Percentiles rank a stretch among this genome's conserved stretches.
phyloP scores from a whole-genome alignment of 2,113 vertebrate genomes.

The Acrocephalus arundinaceus region DNA sequence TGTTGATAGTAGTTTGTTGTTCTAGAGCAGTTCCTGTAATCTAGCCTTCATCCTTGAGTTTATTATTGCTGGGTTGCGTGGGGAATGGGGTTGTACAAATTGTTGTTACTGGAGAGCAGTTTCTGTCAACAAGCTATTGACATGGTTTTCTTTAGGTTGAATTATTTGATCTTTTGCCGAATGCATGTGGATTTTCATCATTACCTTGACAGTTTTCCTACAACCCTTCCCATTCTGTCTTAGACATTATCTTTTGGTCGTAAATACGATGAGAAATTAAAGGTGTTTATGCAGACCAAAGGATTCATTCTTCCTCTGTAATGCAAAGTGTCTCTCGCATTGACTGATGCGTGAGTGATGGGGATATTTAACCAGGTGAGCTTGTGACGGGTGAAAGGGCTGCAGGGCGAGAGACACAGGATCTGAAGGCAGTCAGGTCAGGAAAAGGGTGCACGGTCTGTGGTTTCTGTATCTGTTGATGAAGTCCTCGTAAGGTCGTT shows the following conservation, averaged over 20 bases:
- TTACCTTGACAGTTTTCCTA: not conserved
- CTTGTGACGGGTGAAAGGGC: not conserved
- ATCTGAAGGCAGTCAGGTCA: not conserved
- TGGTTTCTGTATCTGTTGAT: not conserved
- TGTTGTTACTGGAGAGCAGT: not conserved
- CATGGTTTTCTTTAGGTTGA: not conserved
- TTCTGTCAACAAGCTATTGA: not conserved
- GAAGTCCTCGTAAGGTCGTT: not conserved
- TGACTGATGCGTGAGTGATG: not conserved
- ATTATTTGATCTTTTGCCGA: not conserved
- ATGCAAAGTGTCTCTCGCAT: not conserved
- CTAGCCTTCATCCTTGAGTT: not conserved
- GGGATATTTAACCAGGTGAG: not conserved
- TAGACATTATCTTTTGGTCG: not conserved
- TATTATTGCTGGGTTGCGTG: not conserved
- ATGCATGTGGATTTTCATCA: not conserved
- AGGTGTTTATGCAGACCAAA: not conserved
- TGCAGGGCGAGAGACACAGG: not conserved
- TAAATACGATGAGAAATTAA: not conserved
- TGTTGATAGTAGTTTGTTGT: not conserved
- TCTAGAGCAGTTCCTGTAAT: slow-evolving; percentile 1
- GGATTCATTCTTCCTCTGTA: not conserved
- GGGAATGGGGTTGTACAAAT: not conserved
- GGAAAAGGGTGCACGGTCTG: not conserved
- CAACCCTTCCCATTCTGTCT: not conserved